phyloP scores from a whole-genome alignment of 2,797 vertebrate species.

The Geotrypetes seraphini region DNA sequence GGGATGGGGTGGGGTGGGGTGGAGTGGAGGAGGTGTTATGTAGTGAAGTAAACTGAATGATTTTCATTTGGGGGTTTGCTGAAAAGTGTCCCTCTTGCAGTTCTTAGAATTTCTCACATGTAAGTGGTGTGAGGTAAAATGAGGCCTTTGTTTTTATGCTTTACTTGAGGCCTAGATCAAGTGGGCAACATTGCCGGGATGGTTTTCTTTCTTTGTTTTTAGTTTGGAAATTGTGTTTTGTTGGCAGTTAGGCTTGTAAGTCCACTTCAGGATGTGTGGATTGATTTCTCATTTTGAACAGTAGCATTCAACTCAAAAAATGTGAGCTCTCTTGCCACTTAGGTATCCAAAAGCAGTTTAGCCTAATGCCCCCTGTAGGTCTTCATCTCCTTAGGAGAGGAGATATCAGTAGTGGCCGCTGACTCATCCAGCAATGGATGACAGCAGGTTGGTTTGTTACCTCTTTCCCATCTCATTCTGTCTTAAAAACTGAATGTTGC shows the following conservation, averaged over 20 bases:
- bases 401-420: conserved; percentile 65
- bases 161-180: conserved; percentile 62
- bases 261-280: conserved; percentile 57
- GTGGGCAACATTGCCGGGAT: conserved; percentile 79
- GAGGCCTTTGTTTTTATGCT: conserved; percentile 43
- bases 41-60: conserved; percentile 53
- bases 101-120: conserved; percentile 50
- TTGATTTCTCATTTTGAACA: conserved; percentile 65
- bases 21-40: too few species aligned
- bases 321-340: conserved; percentile 74
- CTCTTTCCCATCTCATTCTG: conserved; percentile 99
- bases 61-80: conserved; percentile 47
- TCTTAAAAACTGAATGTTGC: conserved; percentile 99
- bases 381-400: conserved; percentile 90
- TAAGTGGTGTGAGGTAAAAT: conserved; percentile 59
- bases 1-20: too few species aligned
- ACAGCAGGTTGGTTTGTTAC: conserved; percentile 85
- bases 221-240: conserved; percentile 29
- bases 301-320: conserved; percentile 88
- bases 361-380: conserved; percentile 76
- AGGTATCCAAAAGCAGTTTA: conserved; percentile 83
- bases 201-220: conserved; percentile 65
- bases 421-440: conserved; percentile 63
- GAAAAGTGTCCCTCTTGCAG: conserved; percentile 46
- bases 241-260: conserved; percentile 58